Evolutionary conservation across 2,113 vertebrate species (phyloP), one percentile per base, ranked within the genome.

Genomic region (Cinclus cinclus): DNA sequence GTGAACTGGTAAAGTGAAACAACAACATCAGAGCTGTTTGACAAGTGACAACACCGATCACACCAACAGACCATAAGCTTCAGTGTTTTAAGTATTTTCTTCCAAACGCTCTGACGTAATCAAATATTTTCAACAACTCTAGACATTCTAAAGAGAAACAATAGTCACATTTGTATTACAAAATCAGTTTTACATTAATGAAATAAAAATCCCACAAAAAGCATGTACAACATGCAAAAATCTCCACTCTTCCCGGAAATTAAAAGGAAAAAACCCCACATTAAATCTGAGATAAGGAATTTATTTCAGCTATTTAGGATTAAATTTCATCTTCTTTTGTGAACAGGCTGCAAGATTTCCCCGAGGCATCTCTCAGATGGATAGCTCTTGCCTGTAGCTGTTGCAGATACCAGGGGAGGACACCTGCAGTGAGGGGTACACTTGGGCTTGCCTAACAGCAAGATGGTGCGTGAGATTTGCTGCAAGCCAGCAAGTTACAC

Each of bases 211-310:
- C 2, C 4, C 17, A 49, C 1, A 0, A 83, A 89, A 68, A 84
- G 88, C 93, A 96, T 94, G 94, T 96, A 96, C 75, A 89, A 95
- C 93, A 96, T 96, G 94, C 88, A 93, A 55, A 89, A 83, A 68
- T 35, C 20, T 67, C 65, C 15, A 31, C 8, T 87, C 67, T 83
- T 85, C 49, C 42, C 55, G 75, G 52, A 92, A 92, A 93, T 63
- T 63, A 91, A 87, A 92, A 82, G 53, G 64, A 58, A 87, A 89
- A 84, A 53, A 13, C 49, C 12, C 0, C 4, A 7, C 56, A 50
- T 53, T 46, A 35, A 23, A 80, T 70, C 59, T 56, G 55, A 91
- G 87, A 74, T 33, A 33, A 77, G 20, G 4, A 67, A 60, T 69
- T 87, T 55, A 62, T 82, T 93, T 85, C 63, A 69, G 33, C 49